Evolutionary conservation across 2,113 vertebrate genomes (phyloP).

Genomic region (Plotosus lineatus): DNA sequence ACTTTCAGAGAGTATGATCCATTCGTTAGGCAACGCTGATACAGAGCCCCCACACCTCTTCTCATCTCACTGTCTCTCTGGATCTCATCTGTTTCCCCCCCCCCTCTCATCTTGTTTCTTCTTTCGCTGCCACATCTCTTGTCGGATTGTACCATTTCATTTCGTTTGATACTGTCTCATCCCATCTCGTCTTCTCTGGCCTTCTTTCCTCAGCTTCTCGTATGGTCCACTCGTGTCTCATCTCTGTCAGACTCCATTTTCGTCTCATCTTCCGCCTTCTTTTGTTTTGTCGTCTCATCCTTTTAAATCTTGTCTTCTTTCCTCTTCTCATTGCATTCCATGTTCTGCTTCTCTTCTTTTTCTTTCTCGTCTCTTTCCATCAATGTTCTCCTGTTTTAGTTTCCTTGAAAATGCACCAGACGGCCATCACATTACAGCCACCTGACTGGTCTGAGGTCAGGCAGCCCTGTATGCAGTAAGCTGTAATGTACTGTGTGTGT

Average conservation of each 20-base stretch:
- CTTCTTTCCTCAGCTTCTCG: not conserved
- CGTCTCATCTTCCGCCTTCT: not conserved
- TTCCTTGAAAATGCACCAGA: slow-evolving; percentile 4
- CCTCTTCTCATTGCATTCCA: not conserved
- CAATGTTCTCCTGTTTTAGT: not conserved
- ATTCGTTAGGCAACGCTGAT: too few species aligned
- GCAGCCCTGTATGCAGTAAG: too few species aligned
- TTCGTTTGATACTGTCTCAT: too few species aligned
- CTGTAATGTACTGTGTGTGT: too few species aligned
- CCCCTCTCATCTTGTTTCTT: not conserved
- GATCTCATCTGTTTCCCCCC: not conserved
- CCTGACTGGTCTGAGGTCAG: too few species aligned
- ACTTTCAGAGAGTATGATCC: not conserved
- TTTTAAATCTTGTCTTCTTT: not conserved
- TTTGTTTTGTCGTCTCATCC: not conserved
- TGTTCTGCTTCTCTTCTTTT: not conserved
- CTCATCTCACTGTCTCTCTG: not conserved
- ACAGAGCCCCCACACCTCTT: not conserved
- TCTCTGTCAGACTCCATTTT: not conserved
- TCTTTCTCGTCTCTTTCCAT: not conserved
- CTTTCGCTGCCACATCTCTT: not conserved
- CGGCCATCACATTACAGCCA: too few species aligned
- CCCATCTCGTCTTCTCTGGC: not conserved
- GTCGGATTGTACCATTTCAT: not conserved
- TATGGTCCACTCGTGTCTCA: not conserved